phyloP scores from a whole-genome alignment of 2,888 invertebrate genomes.

The Orchesellides sinensis region DNA sequence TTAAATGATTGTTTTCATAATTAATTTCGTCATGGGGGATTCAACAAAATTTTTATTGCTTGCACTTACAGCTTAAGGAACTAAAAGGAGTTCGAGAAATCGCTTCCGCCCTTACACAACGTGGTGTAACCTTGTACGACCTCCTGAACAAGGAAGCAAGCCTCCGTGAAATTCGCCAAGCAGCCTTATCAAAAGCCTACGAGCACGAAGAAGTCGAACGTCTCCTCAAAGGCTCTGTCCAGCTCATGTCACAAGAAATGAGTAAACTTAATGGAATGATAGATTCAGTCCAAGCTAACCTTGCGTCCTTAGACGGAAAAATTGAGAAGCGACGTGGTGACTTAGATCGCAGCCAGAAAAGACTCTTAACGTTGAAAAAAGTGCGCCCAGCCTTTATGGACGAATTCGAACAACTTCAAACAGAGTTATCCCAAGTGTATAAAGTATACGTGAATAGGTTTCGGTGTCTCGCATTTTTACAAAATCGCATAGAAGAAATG shows the following conservation, averaged over 20 bases:
- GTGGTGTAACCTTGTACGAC: constrained; percentile 94
- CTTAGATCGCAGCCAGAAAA: constrained; percentile 93
- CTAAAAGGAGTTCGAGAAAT: constrained; percentile 90
- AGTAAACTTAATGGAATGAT: constrained; percentile 86
- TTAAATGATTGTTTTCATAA: neutral
- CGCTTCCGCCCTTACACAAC: constrained; percentile 93
- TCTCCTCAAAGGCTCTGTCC: constrained; percentile 86
- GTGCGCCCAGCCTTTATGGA: constrained; percentile 98
- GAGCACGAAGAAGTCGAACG: constrained; percentile 89
- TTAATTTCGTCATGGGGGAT: too few species aligned
- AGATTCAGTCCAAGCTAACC: constrained; percentile 91
- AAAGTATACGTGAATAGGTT: constrained; percentile 92
- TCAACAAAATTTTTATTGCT: too few species aligned
- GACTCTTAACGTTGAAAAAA: constrained; percentile 94
- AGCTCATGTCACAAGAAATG: constrained; percentile 83
- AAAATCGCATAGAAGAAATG: constrained; percentile 89
- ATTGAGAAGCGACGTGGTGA: constrained; percentile 94
- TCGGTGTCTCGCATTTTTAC: constrained; percentile 92
- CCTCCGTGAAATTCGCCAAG: constrained; percentile 84
- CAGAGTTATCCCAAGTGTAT: constrained; percentile 89
- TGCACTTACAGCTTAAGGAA: constrained; percentile 88
- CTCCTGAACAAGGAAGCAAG: constrained; percentile 90
- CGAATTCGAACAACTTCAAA: constrained; percentile 93
- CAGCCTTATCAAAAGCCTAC: constrained; percentile 88
- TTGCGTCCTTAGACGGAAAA: constrained; percentile 92